Conservation (phyloP, 2,797 vertebrate species). For the Hafferia zeledoni region DNA sequence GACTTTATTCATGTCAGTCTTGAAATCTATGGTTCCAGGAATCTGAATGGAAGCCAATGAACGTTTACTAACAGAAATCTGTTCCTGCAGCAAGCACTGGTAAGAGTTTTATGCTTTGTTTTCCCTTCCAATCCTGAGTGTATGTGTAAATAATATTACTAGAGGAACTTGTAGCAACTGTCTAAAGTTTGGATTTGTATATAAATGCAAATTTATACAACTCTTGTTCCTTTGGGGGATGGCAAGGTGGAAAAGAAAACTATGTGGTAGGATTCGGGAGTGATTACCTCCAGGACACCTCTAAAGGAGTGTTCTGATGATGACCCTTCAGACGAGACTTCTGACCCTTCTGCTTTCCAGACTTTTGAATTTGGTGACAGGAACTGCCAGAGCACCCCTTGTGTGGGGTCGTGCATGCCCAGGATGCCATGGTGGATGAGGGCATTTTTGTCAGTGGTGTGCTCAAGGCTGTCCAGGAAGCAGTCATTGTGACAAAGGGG, state of each 20-base stretch:
- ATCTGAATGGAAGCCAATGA: neutral
- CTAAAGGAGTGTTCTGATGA: neutral
- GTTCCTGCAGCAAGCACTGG: neutral
- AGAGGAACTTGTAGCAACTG: neutral
- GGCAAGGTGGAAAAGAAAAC: neutral
- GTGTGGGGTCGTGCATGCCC: neutral
- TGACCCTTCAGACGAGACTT: neutral
- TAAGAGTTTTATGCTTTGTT: neutral
- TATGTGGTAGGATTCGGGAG: neutral
- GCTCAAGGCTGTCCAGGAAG: neutral
- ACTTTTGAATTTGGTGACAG: neutral
- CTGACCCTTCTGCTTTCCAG: neutral
- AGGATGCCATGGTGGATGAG: fast-evolving
- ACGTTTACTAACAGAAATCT: neutral
- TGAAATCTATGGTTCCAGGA: neutral
- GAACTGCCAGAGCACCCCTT: neutral
- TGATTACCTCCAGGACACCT: neutral
- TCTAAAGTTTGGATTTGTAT: neutral
- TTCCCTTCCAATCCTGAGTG: fast-evolving
- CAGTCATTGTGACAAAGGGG: neutral
- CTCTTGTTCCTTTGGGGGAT: neutral
- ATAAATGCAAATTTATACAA: neutral
- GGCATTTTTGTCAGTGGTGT: fast-evolving
- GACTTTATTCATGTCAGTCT: neutral
- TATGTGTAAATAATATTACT: neutral